Percentiles rank a stretch among this genome's conserved stretches.
phyloP scores from a whole-genome alignment of 2,797 vertebrate species.

The Hipposideros larvatus region DNA sequence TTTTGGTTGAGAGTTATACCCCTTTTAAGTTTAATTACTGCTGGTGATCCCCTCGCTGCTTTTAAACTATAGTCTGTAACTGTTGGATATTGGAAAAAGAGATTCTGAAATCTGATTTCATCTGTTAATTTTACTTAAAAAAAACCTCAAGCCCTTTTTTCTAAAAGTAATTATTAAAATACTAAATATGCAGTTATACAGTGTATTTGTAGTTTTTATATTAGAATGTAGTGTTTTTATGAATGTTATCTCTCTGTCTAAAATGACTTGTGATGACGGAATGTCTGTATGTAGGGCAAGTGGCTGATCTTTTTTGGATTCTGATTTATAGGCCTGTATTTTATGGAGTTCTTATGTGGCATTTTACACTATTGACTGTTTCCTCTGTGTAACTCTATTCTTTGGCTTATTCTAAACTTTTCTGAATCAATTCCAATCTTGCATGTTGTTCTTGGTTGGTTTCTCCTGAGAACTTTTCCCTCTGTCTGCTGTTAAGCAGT shows the following conservation, averaged over 20 bases:
- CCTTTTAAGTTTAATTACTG: not conserved
- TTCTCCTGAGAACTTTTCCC: not conserved
- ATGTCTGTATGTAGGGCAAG: not conserved
- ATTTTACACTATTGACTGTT: not conserved
- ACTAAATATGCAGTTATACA: not conserved
- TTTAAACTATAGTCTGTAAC: not conserved
- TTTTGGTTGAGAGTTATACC: not conserved
- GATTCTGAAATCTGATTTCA: slow-evolving; percentile 1
- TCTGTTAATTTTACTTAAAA: slow-evolving; percentile 28
- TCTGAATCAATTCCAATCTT: not conserved
- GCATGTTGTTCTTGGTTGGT: not conserved
- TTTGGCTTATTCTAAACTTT: not conserved
- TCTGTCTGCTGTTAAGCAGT: not conserved
- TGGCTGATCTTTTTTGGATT: not conserved
- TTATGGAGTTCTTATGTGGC: not conserved
- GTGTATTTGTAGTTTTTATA: not conserved
- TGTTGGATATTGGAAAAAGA: not conserved
- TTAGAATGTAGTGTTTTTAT: not conserved
- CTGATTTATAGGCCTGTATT: not conserved
- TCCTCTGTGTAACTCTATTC: not conserved
- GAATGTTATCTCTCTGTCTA: not conserved
- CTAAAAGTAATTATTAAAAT: not conserved
- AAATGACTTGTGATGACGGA: not conserved
- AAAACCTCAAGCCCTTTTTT: not conserved
- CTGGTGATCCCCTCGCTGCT: not conserved